phyloP scores from a whole-genome alignment of 2,888 invertebrate genomes.

The Andrena minutula region DNA sequence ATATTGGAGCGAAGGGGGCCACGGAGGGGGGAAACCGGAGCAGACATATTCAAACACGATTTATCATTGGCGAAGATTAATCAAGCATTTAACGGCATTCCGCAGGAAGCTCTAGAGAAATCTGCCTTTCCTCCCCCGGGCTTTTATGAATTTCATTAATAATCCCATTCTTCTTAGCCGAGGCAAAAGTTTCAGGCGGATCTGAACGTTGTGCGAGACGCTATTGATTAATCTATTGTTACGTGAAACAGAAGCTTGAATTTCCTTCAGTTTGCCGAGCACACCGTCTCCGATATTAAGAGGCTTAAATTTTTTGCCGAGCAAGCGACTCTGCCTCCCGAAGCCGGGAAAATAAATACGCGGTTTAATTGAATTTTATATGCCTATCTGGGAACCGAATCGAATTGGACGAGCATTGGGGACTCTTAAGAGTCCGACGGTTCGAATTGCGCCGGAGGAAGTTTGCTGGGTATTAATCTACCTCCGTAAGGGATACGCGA shows the following conservation, averaged over 20 bases:
- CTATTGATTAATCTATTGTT: neutral
- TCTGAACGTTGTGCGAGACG: neutral
- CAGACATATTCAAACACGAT: no score
- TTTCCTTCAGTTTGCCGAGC: neutral
- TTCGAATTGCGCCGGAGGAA: no score
- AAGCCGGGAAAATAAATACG: neutral
- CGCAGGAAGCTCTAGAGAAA: no score
- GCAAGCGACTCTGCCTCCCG: neutral
- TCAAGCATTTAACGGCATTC: neutral
- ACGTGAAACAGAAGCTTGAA: neutral
- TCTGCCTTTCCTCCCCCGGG: no score
- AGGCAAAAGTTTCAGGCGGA: neutral
- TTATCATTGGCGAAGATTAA: neutral
- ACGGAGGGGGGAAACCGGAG: neutral
- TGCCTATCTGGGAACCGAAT: no score
- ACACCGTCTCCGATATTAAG: neutral
- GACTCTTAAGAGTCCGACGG: no score
- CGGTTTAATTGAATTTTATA: neutral
- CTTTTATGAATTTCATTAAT: no score
- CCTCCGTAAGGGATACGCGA: no score
- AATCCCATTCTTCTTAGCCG: no score
- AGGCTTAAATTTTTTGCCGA: constrained; percentile 3
- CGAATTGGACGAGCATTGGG: no score
- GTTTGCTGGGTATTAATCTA: no score
- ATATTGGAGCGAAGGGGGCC: neutral